Evolutionary conservation across 2,797 vertebrate genomes (phyloP).

Genomic region (Micromesistius poutassou): DNA sequence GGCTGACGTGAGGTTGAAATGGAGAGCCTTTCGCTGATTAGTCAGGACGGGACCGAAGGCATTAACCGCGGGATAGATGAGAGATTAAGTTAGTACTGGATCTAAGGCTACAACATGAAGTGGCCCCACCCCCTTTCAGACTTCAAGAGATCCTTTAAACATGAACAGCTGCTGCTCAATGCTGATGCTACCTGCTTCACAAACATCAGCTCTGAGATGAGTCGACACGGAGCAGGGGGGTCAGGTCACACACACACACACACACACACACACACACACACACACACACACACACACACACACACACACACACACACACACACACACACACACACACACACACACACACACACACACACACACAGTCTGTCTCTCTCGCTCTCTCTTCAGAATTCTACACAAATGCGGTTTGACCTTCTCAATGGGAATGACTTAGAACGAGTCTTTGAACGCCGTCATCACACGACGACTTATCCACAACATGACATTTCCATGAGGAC

Average conservation of each 20-base stretch:
- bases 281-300: constrained; percentile 6
- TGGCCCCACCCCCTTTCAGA: background rate
- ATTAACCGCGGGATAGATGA: background rate
- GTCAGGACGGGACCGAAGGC: background rate
- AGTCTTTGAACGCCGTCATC: background rate
- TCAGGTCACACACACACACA: background rate
- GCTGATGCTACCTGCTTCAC: background rate
- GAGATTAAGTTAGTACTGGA: background rate
- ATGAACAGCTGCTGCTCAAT: background rate
- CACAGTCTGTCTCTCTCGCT: background rate
- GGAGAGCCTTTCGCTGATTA: background rate
- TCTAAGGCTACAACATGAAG: background rate
- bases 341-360: constrained; percentile 6
- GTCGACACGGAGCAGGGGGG: too few species aligned
- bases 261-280: constrained; percentile 6
- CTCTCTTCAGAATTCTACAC: background rate
- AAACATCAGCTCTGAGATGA: background rate
- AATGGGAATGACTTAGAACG: background rate
- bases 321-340: too few species aligned
- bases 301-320: constrained; percentile 7
- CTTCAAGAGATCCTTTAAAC: background rate
- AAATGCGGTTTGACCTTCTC: background rate
- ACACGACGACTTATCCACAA: background rate
- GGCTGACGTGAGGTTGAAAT: background rate
- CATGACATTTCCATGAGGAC: background rate